Percentiles rank a stretch among this genome's conserved stretches.
Conservation (phyloP, 1,140 invertebrate genomes). For the Orussus abietinus region DNA sequence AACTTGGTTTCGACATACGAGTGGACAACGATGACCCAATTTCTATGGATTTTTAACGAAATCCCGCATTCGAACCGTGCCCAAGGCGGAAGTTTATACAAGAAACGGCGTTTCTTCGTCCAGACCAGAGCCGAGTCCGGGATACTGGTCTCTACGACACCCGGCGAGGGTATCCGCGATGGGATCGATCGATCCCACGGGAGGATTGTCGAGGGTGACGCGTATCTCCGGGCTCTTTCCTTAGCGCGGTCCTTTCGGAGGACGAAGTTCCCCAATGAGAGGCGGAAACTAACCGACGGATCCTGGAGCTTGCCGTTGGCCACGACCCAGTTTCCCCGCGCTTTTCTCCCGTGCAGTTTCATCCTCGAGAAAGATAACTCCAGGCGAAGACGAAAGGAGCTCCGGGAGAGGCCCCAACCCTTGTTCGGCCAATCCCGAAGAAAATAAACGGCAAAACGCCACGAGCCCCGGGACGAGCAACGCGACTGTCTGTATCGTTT, state of each 20-base stretch:
- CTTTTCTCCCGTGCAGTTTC: slow-evolving; percentile 4
- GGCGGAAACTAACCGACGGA: slow-evolving; percentile 20
- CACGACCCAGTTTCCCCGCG: slow-evolving; percentile 18
- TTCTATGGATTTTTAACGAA: no score
- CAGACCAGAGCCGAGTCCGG: no score
- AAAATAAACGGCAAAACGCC: background rate
- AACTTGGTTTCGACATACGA: no score
- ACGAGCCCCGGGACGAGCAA: background rate
- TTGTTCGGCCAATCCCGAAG: background rate
- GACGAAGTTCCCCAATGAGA: slow-evolving; percentile 21
- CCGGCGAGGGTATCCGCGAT: background rate
- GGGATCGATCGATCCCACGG: no score
- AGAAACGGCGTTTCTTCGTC: no score
- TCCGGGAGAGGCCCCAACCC: background rate
- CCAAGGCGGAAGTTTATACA: no score
- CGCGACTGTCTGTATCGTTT: background rate
- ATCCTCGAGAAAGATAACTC: background rate
- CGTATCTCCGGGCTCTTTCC: no score
- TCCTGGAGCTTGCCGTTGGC: slow-evolving; percentile 18
- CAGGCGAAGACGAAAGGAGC: background rate
- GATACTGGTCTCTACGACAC: background rate
- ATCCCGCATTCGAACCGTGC: no score
- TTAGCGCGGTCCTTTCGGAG: slow-evolving; percentile 3
- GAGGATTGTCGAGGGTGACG: no score
- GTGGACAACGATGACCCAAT: no score